Evolutionary conservation across 2,113 vertebrate genomes (phyloP), one percentile per base, ranked within the genome.

Genomic region (Oryzias melastigma): DNA sequence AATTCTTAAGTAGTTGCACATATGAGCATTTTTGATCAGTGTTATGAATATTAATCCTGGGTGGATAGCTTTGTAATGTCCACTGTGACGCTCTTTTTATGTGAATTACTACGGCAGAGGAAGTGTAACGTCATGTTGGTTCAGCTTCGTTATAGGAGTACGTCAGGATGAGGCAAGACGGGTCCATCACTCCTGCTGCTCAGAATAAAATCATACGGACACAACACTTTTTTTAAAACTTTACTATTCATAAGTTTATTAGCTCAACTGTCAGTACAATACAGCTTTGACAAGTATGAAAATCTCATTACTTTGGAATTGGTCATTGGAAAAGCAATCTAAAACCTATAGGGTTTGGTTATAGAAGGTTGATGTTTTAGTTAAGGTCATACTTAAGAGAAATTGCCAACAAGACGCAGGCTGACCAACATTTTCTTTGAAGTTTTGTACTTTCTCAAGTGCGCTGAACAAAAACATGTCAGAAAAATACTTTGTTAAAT

Each of bases 281-380:
- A 25, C 14, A 40, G 24, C 6, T 25, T 68, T 66, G 62, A 18
- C 50, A 61, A 59, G 35, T 14, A 15, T 46, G 18, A 55, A 55
- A 35, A 35, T 35, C 7, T 35, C 35, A 8, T 35, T 35, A 8
- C 8, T 35, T 35, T 35, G 10, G 35, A 35, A 35, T 35, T 12
- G 35, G 35, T 8, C 12, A 35, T 35, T 35, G 35, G 27, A 12
- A 35, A 2, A 35, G 10, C 8, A 35, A 35, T 3, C 2, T 12
- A 35, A 35, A 35, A 12, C 35, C 35, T 35, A 35, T 35, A 8
- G 8, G 29, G 10, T 35, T 8, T 35, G 35, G 35, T 35, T 35
- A 35, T 35, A 2, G 35, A 35, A 35, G 22, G 35, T 35, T 35
- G 35, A 35, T 35, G 35, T 35, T 35, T 35, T 35, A 35, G 8